Evolutionary conservation across 1,140 invertebrate species (phyloP), one percentile per base, ranked within the genome.

Genomic region (Colletes latitarsis): DNA sequence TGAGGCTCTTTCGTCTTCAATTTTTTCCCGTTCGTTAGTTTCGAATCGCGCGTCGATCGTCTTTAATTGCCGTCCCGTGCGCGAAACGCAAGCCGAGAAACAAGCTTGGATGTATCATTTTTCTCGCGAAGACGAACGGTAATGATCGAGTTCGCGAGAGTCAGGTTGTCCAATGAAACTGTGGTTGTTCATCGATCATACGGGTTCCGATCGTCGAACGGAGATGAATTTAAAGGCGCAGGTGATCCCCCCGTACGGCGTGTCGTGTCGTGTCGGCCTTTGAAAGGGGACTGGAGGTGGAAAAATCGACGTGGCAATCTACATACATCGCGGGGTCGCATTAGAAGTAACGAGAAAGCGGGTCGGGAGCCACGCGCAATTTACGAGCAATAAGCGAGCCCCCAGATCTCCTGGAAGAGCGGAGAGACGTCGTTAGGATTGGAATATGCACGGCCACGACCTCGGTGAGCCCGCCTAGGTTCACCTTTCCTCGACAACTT

Each of bases 361-460:
- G 84, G 88, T 90, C 87, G 87, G 83, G 79, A 88, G 83, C 85
- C 84, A 84, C 71, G 86, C 81, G 86, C 88, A 89, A 90, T 90
- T 90, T 90, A 90, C 89, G 89, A 88, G 89, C 89, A 88, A 89
- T 89, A 88, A 90, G 88, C 85, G 81, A 69, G 53, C 80, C 79
- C 83, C 86, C 82, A 81, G 87, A 89, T 90, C 87, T 84, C 67
- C 15, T 80, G 84, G 84, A 82, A 82, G 80, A 77, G 79, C 58
- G 81, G 67, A 72, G 84, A 82, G 89, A 88, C 89, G 87, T 90
- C 89, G 89, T 90, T 90, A 90, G 84, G 86, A 88, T 88, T 76
- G 89, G 87, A 86, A 90, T 90, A 83, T 89, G 89, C 89, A 89
- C 83, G 89, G 88, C 87, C 89, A 81, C 89, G 89, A 90, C 89